Evolutionary conservation across 2,888 invertebrate genomes (phyloP).

Genomic region (Ormyrus labotus): DNA sequence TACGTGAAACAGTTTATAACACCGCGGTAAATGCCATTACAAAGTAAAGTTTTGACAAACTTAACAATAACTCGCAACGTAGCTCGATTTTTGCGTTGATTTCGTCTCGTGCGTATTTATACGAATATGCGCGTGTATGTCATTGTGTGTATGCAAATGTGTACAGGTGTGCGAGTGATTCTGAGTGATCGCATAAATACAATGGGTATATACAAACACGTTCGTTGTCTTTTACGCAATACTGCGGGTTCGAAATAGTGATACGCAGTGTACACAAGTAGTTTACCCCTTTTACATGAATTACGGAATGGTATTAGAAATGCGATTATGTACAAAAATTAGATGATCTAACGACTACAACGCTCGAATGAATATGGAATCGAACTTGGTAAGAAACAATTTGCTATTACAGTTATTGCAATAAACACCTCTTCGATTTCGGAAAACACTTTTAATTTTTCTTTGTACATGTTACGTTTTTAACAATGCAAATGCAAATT

Average conservation of each 20-base stretch:
- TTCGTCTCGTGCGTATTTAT: constrained; percentile 8
- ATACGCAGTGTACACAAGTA: constrained; percentile 27
- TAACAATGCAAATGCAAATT: not conserved
- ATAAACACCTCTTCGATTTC: not conserved
- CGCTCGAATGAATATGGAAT: constrained; percentile 20
- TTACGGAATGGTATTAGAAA: constrained; percentile 34
- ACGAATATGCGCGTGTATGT: constrained; percentile 4
- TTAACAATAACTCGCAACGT: constrained; percentile 47
- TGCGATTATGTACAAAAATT: constrained; percentile 52
- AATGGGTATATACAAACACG: constrained; percentile 50
- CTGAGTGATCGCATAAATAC: not conserved
- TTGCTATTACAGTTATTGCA: constrained; percentile 12
- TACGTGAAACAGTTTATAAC: constrained; percentile 14
- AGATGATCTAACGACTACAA: constrained; percentile 33
- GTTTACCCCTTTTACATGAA: constrained; percentile 29
- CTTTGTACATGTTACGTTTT: constrained; percentile 26
- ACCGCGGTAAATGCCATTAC: constrained; percentile 34
- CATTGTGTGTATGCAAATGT: constrained; percentile 18
- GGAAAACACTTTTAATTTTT: constrained; percentile 45
- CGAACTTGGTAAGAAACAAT: constrained; percentile 10
- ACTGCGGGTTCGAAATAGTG: constrained; percentile 18
- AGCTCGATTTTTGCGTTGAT: constrained; percentile 25
- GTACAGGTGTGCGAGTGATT: not conserved
- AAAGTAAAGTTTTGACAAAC: constrained; percentile 49
- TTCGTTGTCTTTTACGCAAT: constrained; percentile 29